These are phyloP conservation scores for Nannospalax galili DNA, from an alignment of 2,113 vertebrate genomes.

Conservation along the genomic window DNA sequence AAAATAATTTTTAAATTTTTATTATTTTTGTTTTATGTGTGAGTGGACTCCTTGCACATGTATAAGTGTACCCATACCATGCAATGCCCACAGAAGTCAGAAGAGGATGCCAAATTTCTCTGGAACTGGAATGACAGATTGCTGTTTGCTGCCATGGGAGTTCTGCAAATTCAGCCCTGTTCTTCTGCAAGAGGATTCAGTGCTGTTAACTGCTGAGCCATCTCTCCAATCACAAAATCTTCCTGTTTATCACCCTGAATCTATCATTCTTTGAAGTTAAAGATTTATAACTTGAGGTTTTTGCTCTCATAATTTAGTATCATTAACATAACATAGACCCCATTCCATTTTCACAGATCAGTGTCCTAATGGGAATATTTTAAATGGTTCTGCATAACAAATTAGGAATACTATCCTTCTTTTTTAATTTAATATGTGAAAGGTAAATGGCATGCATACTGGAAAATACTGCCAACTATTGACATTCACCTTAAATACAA, in stretches of 20 bases:
- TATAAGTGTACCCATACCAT: too few species aligned
- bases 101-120: too few species aligned
- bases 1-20: too few species aligned
- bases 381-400: constrained; percentile 40
- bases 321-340: background rate
- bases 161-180: too few species aligned
- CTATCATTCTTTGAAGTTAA: background rate
- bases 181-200: too few species aligned
- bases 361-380: background rate
- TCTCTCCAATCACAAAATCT: background rate
- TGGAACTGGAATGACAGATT: too few species aligned
- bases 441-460: background rate
- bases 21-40: too few species aligned
- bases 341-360: background rate
- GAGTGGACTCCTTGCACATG: too few species aligned
- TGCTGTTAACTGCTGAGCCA: too few species aligned
- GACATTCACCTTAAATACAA: constrained; percentile 59
- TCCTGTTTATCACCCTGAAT: background rate
- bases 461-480: background rate
- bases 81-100: too few species aligned
- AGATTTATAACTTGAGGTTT: background rate
- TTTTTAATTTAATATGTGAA: constrained; percentile 54
- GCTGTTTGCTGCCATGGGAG: too few species aligned
- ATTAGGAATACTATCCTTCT: background rate
- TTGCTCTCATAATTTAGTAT: background rate